A percentile compares a stretch with the other conserved stretches of the same genome.
Conservation (phyloP, 1,140 invertebrate genomes). For the Augochlora pura region DNA sequence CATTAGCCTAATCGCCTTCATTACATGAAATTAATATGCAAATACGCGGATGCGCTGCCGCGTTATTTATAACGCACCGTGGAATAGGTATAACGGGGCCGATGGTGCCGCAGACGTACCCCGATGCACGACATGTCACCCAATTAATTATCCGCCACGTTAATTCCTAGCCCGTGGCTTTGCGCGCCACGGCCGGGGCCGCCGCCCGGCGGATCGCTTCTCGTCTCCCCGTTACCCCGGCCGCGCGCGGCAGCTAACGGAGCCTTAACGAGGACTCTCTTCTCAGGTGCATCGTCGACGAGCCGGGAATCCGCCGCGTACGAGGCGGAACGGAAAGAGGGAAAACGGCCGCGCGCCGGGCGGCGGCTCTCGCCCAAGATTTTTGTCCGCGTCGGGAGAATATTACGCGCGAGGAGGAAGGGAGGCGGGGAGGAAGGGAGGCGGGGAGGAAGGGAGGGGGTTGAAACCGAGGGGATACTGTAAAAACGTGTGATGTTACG, state of each 20-base stretch:
- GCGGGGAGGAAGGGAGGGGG: too few relatives aligned
- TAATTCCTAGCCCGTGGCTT: conserved; percentile 50
- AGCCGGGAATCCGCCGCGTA: conserved; percentile 32
- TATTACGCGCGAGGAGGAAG: too few relatives aligned
- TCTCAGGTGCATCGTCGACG: conserved; percentile 51
- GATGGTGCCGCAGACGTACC: conserved; percentile 53
- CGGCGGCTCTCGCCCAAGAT: conserved; percentile 31
- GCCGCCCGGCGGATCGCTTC: too few relatives aligned
- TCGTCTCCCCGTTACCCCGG: too few relatives aligned
- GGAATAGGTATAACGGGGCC: conserved; percentile 63
- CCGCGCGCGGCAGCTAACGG: conserved; percentile 54
- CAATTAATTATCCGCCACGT: conserved; percentile 72
- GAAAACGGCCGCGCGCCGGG: not conserved
- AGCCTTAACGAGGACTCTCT: conserved; percentile 56
- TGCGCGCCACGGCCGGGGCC: too few relatives aligned
- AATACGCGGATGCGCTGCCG: conserved; percentile 64
- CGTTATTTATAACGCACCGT: conserved; percentile 69
- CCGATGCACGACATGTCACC: conserved; percentile 65
- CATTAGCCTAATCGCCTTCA: conserved; percentile 74
- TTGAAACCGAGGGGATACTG: conserved; percentile 47
- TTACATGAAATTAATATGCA: conserved; percentile 76
- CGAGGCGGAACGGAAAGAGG: conserved; percentile 31
- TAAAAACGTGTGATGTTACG: conserved; percentile 51
- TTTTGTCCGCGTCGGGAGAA: conserved; percentile 40
- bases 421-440: too few relatives aligned